Conservation (phyloP, 2,888 invertebrate species). For the Catotricha subobsoleta region DNA sequence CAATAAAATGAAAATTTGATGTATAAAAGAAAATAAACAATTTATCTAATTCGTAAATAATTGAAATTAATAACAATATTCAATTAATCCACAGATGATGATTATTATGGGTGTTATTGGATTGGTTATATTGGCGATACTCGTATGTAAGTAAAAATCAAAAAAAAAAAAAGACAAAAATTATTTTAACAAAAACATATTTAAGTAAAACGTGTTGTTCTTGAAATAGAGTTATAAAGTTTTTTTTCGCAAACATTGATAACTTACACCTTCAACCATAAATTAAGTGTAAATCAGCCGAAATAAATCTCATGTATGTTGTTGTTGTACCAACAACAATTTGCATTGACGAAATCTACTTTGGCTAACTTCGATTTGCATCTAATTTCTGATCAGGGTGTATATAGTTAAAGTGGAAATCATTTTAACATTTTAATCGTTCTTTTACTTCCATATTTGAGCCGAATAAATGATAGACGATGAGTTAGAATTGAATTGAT, state of each 20-base stretch:
- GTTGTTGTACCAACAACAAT: not conserved
- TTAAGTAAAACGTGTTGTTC: not conserved
- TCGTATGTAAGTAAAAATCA: conserved; percentile 61
- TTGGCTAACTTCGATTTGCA: too few relatives aligned
- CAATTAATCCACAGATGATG: conserved; percentile 52
- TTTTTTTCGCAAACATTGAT: not conserved
- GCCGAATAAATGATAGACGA: too few relatives aligned
- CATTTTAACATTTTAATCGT: too few relatives aligned
- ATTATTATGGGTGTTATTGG: conserved; percentile 77
- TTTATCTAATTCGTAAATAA: not conserved
- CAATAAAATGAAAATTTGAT: too few relatives aligned
- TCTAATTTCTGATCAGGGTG: too few relatives aligned
- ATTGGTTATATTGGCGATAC: conserved; percentile 62
- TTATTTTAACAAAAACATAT: not conserved
- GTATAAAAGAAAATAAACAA: not conserved
- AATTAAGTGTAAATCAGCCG: not conserved
- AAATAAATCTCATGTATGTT: not conserved
- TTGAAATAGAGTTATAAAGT: not conserved
- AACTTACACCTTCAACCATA: not conserved
- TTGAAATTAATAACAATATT: conserved; percentile 2
- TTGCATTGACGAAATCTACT: too few relatives aligned
- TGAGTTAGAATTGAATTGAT: too few relatives aligned
- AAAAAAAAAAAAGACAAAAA: not conserved
- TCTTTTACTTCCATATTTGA: too few relatives aligned
- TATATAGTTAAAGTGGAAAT: too few relatives aligned